Evolutionary conservation across 35 echinoderm and acorn worm species (phyloP), one percentile per base, ranked within the genome.

Genomic region (Heliocidaris tuberculata): DNA sequence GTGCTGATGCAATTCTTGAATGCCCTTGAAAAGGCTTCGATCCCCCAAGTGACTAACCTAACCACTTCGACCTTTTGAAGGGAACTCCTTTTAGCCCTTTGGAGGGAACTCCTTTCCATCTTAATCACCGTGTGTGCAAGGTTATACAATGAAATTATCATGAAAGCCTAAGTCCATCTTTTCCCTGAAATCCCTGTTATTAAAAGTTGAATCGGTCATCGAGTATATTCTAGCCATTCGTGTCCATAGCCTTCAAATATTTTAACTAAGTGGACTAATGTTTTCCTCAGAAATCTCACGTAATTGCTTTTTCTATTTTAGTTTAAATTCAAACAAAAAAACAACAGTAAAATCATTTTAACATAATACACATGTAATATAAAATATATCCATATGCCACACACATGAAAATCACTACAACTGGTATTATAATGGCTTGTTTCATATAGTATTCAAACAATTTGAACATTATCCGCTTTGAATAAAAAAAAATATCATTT

Each of bases 181-280:
- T 27, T 8, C 65, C 65, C 65, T n/a, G 52, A 17, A 70, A 70
- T 70, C 4, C 65, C 27, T 27, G 17, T 7, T 19, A 78, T 78
- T 78, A 78, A 78, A 78, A 78, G 65, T 78, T 78, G 65, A 78
- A 78, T 27, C 65, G 27, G 65, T 78, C 65, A 78, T 78, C 65
- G 21, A 2, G 27, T 19, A 21, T 78, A 78, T 17, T 78, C 27
- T 7, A 78, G 21, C 65, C 21, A 17, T 78, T 78, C 15, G 27
- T 60, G 12, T 19, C 19, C 59, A 19, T 78, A n/a, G 27, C 27
- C 21, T 78, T 78, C 21, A 78, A 78, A 7, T 6, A 78, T 78
- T 8, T 6, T 7, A 78, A n/a, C 65, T 29, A 78, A 27, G 65
- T n/a, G 6, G 27, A 78, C 6, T 27, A 70, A 70, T 70, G 21